Evolutionary conservation across 1,140 invertebrate species (phyloP).

Genomic region (Pogonognathellus flavescens): DNA sequence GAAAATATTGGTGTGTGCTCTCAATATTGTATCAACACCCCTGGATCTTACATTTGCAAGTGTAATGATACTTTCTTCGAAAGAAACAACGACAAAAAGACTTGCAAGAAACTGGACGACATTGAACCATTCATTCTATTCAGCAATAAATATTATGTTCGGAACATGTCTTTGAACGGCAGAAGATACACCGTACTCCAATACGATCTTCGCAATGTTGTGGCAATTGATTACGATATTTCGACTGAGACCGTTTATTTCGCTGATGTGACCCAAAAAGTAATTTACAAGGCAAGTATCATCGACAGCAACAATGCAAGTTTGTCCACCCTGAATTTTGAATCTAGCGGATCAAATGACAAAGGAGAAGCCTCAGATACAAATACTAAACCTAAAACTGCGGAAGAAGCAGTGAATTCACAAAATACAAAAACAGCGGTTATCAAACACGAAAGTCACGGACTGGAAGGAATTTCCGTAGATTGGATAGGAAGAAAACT

Average conservation of each 20-base stretch:
- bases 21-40: constrained; percentile 95
- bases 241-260: constrained; percentile 89
- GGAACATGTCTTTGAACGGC: constrained; percentile 94
- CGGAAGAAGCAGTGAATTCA: constrained; percentile 69
- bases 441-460: constrained; percentile 92
- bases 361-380: background rate
- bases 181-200: constrained; percentile 88
- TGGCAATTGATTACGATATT: constrained; percentile 94
- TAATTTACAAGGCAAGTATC: constrained; percentile 81
- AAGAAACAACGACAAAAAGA: constrained; percentile 85
- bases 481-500: constrained; percentile 98
- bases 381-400: background rate
- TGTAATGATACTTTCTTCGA: constrained; percentile 95
- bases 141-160: constrained; percentile 97
- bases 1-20: constrained; percentile 92
- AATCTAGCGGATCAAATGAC: background rate
- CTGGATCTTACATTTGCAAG: constrained; percentile 95
- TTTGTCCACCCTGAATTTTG: background rate
- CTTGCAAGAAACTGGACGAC: constrained; percentile 89
- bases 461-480: constrained; percentile 94
- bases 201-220: constrained; percentile 96
- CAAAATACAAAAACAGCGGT: constrained; percentile 81
- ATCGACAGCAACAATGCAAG: constrained; percentile 69
- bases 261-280: constrained; percentile 94
- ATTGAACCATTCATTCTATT: constrained; percentile 93